Base-by-base conservation (phyloP, 2,888 invertebrate genomes). In the Parochlus steinenii region DNA sequence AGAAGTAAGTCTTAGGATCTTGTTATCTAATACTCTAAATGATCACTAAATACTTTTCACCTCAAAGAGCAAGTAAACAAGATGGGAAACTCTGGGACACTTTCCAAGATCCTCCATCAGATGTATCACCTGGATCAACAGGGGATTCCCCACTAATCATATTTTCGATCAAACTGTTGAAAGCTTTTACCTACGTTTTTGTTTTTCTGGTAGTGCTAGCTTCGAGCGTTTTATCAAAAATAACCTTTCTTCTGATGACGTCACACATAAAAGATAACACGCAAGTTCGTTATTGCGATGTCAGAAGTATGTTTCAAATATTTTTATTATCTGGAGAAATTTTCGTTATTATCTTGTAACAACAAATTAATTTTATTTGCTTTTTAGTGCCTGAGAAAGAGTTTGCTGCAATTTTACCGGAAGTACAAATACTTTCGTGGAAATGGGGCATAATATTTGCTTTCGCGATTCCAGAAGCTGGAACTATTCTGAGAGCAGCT, bases 391-490 rank as follows among this genome's bases (percentile, higher is more conserved):
- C 65, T 28, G 67, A 73, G 45, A 65, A 65, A 46, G 68, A 73
- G 49, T 74, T 73, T 45, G 57, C 67, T 40, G 71, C 73, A 2
- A 55, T 61, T 5, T 56, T 75, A 16, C 63, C 77, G 0, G 59
- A 68, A 40, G 66, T 68, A 45, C 78, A 79, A 48, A 65, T 73
- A 42, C 62, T 76, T 37, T 63, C 71, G 28, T 86, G 85, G 85
- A 69, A 80, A 10, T 87, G 85, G 83, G 70, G 76, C 31, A 54
- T 83, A 18, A 61, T 83, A 26, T 71, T 82, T 45, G 71, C 75
- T 15, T 83, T 81, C 50, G 62, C 73, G 25, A 59, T 76, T 15
- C 87, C 89, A 0, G 87, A 90, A 59, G 39, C 75, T 2, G 72
- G 80, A 10, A 69, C 73, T 6, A 71, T 85, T 46, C 52, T 85